phyloP scores from a whole-genome alignment of 1,140 invertebrate genomes.

The Sinella curviseta region DNA sequence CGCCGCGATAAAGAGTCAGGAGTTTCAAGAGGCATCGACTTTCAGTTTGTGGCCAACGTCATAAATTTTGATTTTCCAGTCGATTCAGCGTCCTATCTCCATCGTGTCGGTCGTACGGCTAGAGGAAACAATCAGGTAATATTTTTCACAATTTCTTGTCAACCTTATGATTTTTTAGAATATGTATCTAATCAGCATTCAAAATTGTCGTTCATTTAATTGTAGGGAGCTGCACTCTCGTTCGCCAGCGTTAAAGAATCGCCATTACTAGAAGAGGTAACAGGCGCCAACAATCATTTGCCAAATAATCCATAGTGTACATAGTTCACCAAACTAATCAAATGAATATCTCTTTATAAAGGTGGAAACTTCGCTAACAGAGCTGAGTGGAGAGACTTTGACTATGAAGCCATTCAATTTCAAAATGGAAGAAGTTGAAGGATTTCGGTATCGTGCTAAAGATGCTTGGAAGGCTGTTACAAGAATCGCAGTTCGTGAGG shows the following conservation, averaged over 20 bases:
- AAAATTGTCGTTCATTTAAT: constrained; percentile 46
- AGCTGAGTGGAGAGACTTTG: constrained; percentile 44
- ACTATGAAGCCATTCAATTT: constrained; percentile 76
- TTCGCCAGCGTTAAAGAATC: constrained; percentile 85
- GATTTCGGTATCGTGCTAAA: constrained; percentile 87
- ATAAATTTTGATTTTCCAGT: constrained; percentile 97
- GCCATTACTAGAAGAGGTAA: constrained; percentile 72
- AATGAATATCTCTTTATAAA: constrained; percentile 5
- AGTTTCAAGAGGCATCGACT: constrained; percentile 94
- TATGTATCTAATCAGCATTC: too few relatives aligned
- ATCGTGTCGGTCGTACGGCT: constrained; percentile 91
- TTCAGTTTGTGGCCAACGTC: constrained; percentile 94
- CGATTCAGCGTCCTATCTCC: constrained; percentile 85
- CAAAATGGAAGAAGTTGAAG: constrained; percentile 91
- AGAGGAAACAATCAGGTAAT: constrained; percentile 80
- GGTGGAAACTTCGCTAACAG: constrained; percentile 39
- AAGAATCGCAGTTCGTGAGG: constrained; percentile 85
- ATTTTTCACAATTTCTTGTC: not conserved
- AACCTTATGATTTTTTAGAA: not conserved
- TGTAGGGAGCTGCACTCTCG: constrained; percentile 86
- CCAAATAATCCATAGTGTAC: constrained; percentile 54
- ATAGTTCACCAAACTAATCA: constrained; percentile 5
- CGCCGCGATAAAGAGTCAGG: constrained; percentile 85
- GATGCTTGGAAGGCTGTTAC: constrained; percentile 95
- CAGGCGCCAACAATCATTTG: constrained; percentile 63